These are phyloP conservation scores for Leptopilina clavipes DNA, from an alignment of 1,140 invertebrate genomes.

Conservation along the genomic window DNA sequence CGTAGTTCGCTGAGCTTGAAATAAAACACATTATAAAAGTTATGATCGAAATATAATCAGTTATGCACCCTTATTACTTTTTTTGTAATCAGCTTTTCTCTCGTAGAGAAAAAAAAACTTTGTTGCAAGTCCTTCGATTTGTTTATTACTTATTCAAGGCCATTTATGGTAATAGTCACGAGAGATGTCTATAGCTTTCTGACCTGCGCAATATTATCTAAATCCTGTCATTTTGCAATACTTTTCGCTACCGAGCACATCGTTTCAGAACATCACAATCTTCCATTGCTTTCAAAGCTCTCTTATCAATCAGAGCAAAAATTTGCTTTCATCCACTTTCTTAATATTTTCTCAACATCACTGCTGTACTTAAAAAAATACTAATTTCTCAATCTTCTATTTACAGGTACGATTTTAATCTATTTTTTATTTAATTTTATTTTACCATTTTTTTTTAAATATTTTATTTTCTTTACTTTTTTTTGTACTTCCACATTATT, in stretches of 20 bases:
- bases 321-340: not conserved
- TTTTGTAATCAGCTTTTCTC: not conserved
- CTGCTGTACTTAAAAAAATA: not conserved
- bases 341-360: not conserved
- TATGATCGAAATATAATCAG: not conserved
- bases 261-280: not conserved
- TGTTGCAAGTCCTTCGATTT: constrained; percentile 10
- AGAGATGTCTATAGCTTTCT: constrained; percentile 2
- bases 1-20: not conserved
- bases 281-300: not conserved
- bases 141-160: not conserved
- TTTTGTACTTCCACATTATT: too few species aligned
- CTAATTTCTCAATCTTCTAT: not conserved
- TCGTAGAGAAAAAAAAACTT: not conserved
- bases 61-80: not conserved
- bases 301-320: not conserved
- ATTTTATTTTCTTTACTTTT: too few species aligned
- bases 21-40: not conserved
- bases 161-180: constrained; percentile 8
- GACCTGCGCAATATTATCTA: constrained; percentile 7
- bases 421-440: too few species aligned
- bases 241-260: not conserved
- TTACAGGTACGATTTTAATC: too few species aligned
- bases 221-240: constrained; percentile 1
- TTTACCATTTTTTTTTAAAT: too few species aligned